These are phyloP conservation scores for Rhamnusium bicolor DNA, from an alignment of 2,888 invertebrate genomes.

Conservation along the genomic window DNA sequence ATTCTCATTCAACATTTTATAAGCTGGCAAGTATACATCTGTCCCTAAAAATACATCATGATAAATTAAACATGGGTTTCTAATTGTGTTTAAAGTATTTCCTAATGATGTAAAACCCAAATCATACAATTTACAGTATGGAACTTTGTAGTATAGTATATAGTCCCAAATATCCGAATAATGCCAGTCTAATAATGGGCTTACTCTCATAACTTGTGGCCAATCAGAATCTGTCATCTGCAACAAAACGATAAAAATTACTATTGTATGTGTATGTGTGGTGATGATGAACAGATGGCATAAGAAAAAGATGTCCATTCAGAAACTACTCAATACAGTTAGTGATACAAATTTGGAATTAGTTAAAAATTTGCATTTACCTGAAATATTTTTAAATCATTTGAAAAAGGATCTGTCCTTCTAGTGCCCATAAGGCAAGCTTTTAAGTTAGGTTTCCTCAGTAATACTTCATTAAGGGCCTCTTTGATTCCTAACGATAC, in stretches of 20 bases:
- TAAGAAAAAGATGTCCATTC: too few species aligned
- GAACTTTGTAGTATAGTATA: constrained; percentile 82
- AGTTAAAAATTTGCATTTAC: constrained; percentile 67
- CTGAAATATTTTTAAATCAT: constrained; percentile 79
- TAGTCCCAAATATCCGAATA: constrained; percentile 95
- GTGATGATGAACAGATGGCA: too few species aligned
- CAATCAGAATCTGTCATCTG: constrained; percentile 90
- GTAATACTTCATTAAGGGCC: constrained; percentile 78
- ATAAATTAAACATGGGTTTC: constrained; percentile 81
- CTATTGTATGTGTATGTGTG: too few species aligned
- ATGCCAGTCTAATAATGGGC: constrained; percentile 93
- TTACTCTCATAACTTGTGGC: constrained; percentile 92
- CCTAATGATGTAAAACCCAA: constrained; percentile 94
- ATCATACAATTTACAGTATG: constrained; percentile 94
- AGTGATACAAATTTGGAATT: too few species aligned
- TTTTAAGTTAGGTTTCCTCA: constrained; percentile 76
- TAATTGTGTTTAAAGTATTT: constrained; percentile 83
- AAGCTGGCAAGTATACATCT: constrained; percentile 81
- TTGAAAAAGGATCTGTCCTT: constrained; percentile 87
- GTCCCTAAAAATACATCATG: constrained; percentile 70
- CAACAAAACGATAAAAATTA: too few species aligned
- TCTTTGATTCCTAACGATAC: constrained; percentile 81
- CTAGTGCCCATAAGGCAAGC: constrained; percentile 95
- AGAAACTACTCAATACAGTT: too few species aligned
- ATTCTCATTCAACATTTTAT: constrained; percentile 76